These are phyloP conservation scores for Hipparchia sbordonii DNA, from an alignment of 2,888 invertebrate species.

Conservation along the genomic window DNA sequence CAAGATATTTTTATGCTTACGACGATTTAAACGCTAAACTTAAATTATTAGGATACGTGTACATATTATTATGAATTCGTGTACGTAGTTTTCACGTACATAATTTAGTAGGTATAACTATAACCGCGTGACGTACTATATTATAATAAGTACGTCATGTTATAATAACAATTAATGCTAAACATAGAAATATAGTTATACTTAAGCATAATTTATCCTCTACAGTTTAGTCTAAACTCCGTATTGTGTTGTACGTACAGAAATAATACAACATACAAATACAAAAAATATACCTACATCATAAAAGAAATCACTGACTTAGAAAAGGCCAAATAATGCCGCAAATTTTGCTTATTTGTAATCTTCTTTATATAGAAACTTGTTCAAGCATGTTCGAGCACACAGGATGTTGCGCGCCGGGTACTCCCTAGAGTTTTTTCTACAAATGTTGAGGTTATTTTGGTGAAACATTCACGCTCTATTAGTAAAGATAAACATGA, in stretches of 20 bases:
- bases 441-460: background rate
- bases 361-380: background rate
- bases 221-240: too few species aligned
- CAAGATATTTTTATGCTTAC: too few species aligned
- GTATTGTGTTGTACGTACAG: background rate
- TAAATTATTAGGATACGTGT: too few species aligned
- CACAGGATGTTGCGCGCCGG: constrained; percentile 6
- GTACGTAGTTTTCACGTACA: too few species aligned
- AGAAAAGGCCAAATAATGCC: background rate
- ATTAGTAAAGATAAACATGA: background rate
- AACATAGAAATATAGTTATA: too few species aligned
- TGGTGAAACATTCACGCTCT: background rate
- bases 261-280: background rate
- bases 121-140: too few species aligned
- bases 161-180: too few species aligned
- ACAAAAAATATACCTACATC: background rate
- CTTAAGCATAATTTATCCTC: too few species aligned
- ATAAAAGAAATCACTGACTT: background rate
- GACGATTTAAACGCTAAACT: too few species aligned
- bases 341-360: background rate
- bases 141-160: too few species aligned
- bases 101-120: too few species aligned
- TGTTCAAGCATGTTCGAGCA: constrained; percentile 7
- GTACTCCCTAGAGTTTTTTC: constrained; percentile 6
- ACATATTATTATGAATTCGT: too few species aligned